Percentiles rank a stretch among this genome's conserved stretches.
phyloP scores from a whole-genome alignment of 2,797 vertebrate species.

The Coilia nasus region DNA sequence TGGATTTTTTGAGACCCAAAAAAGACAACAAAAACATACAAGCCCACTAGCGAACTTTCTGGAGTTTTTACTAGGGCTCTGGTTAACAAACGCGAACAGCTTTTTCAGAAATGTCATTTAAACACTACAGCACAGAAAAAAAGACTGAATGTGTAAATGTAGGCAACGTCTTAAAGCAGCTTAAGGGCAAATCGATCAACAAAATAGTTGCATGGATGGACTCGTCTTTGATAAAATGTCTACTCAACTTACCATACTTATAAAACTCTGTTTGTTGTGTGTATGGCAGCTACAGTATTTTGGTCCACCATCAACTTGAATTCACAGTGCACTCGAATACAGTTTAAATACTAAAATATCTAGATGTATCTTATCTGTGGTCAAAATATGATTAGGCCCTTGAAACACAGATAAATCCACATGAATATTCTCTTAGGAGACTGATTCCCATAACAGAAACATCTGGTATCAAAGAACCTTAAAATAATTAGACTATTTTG shows the following conservation, averaged over 20 bases:
- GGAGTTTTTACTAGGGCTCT: too few relatives aligned
- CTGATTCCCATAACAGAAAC: too few relatives aligned
- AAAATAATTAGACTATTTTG: neutral
- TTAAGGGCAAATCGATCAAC: neutral
- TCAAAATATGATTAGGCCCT: neutral
- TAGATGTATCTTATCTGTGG: neutral
- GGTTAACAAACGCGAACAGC: too few relatives aligned
- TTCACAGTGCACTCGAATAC: neutral
- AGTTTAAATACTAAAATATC: neutral
- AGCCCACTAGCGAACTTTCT: too few relatives aligned
- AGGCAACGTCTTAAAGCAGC: neutral
- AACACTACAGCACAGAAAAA: too few relatives aligned
- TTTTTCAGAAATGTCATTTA: too few relatives aligned
- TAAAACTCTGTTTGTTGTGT: neutral
- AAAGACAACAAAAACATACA: too few relatives aligned
- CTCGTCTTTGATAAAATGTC: neutral
- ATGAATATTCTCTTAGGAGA: neutral
- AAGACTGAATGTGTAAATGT: too few relatives aligned
- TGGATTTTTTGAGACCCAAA: too few relatives aligned
- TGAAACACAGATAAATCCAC: constrained; percentile 10
- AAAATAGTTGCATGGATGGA: neutral
- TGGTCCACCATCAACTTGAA: neutral
- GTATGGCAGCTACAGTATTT: neutral
- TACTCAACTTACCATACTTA: neutral
- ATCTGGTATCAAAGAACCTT: neutral